A percentile compares a stretch with the other conserved stretches of the same genome.
These are phyloP conservation scores for Penaeus vannamei DNA, from an alignment of 1,140 invertebrate genomes.

Conservation along the genomic window DNA sequence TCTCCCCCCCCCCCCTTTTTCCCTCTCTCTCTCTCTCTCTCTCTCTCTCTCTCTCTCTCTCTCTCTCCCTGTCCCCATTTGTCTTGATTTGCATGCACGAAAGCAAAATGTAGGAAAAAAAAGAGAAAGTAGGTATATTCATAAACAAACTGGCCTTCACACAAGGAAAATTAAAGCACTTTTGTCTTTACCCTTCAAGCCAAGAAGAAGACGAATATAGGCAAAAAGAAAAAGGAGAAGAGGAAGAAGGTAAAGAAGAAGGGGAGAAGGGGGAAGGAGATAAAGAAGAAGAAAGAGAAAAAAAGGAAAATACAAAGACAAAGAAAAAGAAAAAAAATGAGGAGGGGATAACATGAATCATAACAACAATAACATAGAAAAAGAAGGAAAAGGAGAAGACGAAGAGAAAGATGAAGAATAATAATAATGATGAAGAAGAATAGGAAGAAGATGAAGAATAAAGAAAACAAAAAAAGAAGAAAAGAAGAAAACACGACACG, in stretches of 20 bases:
- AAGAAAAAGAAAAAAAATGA: background rate
- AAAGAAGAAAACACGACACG: background rate
- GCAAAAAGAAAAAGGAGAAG: background rate
- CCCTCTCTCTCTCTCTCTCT: too few species aligned
- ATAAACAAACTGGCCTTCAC: too few species aligned
- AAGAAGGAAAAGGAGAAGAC: background rate
- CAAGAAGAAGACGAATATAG: background rate
- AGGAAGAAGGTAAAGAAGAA: background rate
- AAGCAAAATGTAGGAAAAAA: too few species aligned
- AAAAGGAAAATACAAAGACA: background rate
- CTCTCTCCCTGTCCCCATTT: too few species aligned
- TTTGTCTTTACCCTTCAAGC: too few species aligned
- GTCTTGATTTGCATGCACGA: too few species aligned
- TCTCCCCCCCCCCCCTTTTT: too few species aligned
- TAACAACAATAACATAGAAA: background rate
- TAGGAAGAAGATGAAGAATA: background rate
- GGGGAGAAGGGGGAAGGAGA: background rate
- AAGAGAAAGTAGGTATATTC: too few species aligned
- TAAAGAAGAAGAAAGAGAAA: background rate
- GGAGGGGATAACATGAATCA: too few species aligned
- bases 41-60: too few species aligned
- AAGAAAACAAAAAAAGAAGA: background rate
- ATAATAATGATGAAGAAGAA: background rate
- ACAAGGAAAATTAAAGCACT: too few species aligned
- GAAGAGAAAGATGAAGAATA: background rate